Conservation (phyloP, 1,140 invertebrate genomes). For the Drosophila bipectinata region DNA sequence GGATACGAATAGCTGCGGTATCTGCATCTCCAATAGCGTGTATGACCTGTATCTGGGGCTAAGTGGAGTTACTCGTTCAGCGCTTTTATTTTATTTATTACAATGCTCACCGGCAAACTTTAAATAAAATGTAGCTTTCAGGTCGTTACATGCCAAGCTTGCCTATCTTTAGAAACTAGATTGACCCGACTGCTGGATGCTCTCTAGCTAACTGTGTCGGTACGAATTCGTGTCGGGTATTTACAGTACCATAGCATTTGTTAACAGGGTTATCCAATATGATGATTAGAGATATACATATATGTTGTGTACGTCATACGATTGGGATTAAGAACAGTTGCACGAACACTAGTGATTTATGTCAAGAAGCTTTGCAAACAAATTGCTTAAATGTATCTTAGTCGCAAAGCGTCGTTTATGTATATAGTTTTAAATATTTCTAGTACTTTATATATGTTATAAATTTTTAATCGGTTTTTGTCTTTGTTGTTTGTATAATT, state of each 20-base stretch:
- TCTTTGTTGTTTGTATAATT: constrained; percentile 62
- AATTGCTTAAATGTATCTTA: constrained; percentile 48
- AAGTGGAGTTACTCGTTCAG: constrained; percentile 24
- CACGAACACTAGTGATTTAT: constrained; percentile 37
- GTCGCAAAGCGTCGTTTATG: constrained; percentile 62
- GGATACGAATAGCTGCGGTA: background rate
- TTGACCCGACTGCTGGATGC: constrained; percentile 47
- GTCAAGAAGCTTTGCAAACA: constrained; percentile 51
- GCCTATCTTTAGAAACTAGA: constrained; percentile 39
- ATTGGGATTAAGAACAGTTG: constrained; percentile 52
- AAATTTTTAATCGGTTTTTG: constrained; percentile 10
- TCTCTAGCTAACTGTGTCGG: constrained; percentile 39
- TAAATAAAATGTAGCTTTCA: constrained; percentile 28
- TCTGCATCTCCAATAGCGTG: constrained; percentile 5
- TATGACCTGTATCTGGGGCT: constrained; percentile 2
- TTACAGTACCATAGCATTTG: constrained; percentile 63
- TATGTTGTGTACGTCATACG: constrained; percentile 20
- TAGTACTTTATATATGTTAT: constrained; percentile 18
- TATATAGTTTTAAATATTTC: constrained; percentile 22
- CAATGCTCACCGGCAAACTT: constrained; percentile 54
- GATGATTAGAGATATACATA: constrained; percentile 21
- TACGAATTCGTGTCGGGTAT: constrained; percentile 49
- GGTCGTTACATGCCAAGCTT: background rate
- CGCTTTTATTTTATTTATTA: constrained; percentile 41
- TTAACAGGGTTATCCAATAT: constrained; percentile 39